phyloP scores from a whole-genome alignment of 2,797 vertebrate species.

The Thamnophis elegans region DNA sequence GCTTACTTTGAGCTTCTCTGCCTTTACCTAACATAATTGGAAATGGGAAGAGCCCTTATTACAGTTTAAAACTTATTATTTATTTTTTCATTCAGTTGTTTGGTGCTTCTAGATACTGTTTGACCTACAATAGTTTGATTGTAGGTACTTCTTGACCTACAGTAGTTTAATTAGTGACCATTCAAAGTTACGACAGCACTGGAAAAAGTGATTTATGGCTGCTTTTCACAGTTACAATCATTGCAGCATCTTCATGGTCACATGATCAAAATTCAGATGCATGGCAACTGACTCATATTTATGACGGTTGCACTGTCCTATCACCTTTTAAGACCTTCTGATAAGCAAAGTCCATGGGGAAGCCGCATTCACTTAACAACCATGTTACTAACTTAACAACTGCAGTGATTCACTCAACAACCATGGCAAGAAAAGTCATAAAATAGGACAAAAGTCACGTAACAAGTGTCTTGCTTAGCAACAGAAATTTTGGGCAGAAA shows the following conservation, averaged over 20 bases:
- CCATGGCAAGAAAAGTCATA: neutral
- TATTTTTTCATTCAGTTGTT: neutral
- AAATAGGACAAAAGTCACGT: neutral
- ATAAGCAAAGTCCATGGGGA: neutral
- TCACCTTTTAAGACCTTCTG: neutral
- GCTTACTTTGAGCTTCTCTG: neutral
- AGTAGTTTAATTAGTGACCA: neutral
- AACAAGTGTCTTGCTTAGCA: neutral
- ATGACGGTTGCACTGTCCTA: neutral
- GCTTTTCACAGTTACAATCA: neutral
- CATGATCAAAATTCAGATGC: neutral
- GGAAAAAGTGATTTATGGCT: neutral
- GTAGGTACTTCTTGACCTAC: neutral
- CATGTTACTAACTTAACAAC: neutral
- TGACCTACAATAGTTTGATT: neutral
- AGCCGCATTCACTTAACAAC: neutral
- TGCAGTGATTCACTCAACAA: neutral
- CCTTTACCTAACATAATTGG: rapidly evolving
- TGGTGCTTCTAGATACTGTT: too few species aligned
- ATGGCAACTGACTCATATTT: neutral
- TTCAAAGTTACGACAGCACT: neutral
- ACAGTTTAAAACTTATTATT: neutral
- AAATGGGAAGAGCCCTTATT: neutral
- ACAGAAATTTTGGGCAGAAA: neutral
- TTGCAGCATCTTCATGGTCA: neutral